Conservation (phyloP, 2,797 vertebrate genomes). For the Poeciliopsis presidionis region DNA sequence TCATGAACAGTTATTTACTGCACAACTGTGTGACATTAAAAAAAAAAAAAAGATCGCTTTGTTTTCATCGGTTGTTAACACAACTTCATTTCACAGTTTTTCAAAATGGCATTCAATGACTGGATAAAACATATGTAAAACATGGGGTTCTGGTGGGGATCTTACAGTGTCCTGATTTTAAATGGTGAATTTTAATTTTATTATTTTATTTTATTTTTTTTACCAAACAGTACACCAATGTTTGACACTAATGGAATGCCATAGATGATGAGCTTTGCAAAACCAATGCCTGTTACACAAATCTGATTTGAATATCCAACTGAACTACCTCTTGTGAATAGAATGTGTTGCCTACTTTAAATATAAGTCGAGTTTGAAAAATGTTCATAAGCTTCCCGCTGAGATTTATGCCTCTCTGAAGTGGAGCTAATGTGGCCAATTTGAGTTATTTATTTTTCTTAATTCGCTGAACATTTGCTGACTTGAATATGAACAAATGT, state of each 20-base stretch:
- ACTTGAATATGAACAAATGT: slow-evolving; percentile 36
- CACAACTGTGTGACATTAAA: too few relatives aligned
- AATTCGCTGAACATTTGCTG: slow-evolving; percentile 37
- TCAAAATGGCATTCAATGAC: not conserved
- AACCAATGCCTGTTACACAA: slow-evolving; percentile 42
- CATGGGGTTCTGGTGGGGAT: not conserved
- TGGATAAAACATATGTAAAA: not conserved
- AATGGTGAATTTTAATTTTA: not conserved
- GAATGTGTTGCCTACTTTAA: slow-evolving; percentile 72
- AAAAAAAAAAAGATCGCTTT: not conserved
- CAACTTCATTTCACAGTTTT: not conserved
- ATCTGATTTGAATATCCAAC: slow-evolving; percentile 65
- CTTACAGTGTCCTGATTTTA: not conserved
- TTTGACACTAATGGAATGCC: slow-evolving; percentile 6
- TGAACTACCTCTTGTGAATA: slow-evolving; percentile 84
- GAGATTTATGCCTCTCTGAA: slow-evolving; percentile 46
- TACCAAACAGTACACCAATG: not conserved
- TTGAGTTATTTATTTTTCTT: slow-evolving; percentile 14
- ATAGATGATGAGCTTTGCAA: slow-evolving; percentile 31
- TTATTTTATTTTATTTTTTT: not conserved
- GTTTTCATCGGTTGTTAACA: not conserved
- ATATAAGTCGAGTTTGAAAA: slow-evolving; percentile 41
- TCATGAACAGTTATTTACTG: too few relatives aligned
- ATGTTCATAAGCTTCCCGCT: slow-evolving; percentile 51
- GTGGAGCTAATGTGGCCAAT: slow-evolving; percentile 33